Evolutionary conservation across 2,113 vertebrate genomes (phyloP).

Genomic region (Strix uralensis): DNA sequence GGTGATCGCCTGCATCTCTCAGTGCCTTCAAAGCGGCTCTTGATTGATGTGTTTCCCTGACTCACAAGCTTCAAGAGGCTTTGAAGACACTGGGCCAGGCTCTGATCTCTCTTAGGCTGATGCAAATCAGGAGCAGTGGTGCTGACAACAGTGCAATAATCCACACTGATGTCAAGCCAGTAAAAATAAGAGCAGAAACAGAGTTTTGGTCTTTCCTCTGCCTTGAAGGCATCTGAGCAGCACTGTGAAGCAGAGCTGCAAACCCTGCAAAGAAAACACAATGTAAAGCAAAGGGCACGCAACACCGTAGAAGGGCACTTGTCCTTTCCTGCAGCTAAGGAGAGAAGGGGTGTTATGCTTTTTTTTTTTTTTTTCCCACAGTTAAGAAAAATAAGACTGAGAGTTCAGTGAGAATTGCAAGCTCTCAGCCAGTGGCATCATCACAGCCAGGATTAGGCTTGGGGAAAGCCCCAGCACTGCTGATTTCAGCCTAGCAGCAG

Average conservation of each 20-base stretch:
- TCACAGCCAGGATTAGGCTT: neutral
- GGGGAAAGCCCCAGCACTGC: neutral
- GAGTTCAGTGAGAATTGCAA: neutral
- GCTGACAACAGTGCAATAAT: slow-evolving; percentile 56
- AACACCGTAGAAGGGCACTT: neutral
- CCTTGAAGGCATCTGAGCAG: slow-evolving; percentile 31
- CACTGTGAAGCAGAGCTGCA: neutral
- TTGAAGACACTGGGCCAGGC: slow-evolving; percentile 52
- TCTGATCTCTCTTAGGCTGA: slow-evolving; percentile 54
- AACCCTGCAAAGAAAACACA: neutral
- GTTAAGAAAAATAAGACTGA: neutral
- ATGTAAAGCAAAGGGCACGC: neutral
- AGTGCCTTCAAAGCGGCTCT: slow-evolving; percentile 46
- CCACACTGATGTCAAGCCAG: slow-evolving; percentile 63
- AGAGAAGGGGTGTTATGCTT: neutral
- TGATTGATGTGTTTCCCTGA: slow-evolving; percentile 66
- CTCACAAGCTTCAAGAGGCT: slow-evolving; percentile 48
- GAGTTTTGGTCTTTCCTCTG: slow-evolving; percentile 3
- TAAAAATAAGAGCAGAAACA: slow-evolving; percentile 51
- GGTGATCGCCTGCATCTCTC: slow-evolving; percentile 21
- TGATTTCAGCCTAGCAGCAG: neutral
- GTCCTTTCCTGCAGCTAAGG: neutral
- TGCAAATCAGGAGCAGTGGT: slow-evolving; percentile 64
- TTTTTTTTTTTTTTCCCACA: neutral
- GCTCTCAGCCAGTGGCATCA: neutral